A percentile compares a stretch with the other conserved stretches of the same genome.
phyloP scores from a whole-genome alignment of 2,888 invertebrate species.

The Trachelus troglodyta region DNA sequence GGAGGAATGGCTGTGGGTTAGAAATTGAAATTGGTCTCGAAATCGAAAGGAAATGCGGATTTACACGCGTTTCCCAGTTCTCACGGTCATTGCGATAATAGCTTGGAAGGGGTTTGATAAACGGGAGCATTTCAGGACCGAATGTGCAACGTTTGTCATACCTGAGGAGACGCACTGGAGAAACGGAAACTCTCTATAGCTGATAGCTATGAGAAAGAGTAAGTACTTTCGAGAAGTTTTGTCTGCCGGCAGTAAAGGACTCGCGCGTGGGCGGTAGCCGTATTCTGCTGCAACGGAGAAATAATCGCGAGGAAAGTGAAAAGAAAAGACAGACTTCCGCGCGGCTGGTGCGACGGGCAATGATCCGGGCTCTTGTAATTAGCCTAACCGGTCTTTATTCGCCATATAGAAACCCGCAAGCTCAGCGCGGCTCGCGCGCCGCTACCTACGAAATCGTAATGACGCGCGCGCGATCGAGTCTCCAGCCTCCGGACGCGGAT shows the following conservation, averaged over 20 bases:
- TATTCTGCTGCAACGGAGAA: conserved; percentile 2
- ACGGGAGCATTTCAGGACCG: background rate
- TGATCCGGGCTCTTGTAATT: conserved; percentile 40
- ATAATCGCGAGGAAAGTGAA: conserved; percentile 2
- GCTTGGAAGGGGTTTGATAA: background rate
- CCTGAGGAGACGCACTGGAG: background rate
- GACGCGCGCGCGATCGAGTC: background rate
- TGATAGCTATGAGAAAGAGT: background rate
- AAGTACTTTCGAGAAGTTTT: background rate
- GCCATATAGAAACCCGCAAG: background rate
- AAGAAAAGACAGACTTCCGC: background rate
- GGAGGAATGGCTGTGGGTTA: background rate
- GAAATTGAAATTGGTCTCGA: conserved; percentile 8
- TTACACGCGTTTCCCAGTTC: background rate
- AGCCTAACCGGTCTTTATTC: conserved; percentile 17
- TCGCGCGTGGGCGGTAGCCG: conserved; percentile 1
- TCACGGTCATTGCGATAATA: background rate
- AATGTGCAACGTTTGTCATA: background rate
- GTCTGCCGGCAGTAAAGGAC: background rate
- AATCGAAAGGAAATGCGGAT: conserved; percentile 3
- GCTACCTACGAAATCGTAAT: background rate
- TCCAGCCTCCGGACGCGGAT: background rate
- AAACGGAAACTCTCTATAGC: background rate
- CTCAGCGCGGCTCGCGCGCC: background rate
- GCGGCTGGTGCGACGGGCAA: conserved; percentile 28